Evolutionary conservation across 2,888 invertebrate genomes (phyloP), one percentile per base, ranked within the genome.

Genomic region (Oscheius myriophilus): DNA sequence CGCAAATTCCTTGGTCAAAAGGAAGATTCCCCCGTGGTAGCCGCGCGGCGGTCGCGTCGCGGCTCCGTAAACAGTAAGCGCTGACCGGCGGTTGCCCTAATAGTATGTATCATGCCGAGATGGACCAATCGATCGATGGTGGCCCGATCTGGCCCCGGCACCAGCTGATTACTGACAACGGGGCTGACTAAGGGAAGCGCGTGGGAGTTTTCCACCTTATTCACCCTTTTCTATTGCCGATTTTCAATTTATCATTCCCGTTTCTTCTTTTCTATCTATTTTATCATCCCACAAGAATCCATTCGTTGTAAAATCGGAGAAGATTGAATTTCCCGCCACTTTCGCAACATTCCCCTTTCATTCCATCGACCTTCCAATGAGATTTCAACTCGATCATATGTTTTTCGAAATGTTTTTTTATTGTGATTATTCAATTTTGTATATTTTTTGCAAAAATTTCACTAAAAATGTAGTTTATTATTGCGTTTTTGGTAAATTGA

Each of bases 371-470:
- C n/a, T n/a, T n/a, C n/a, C n/a, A n/a, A n/a, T n/a, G n/a, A n/a
- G n/a, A n/a, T n/a, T n/a, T n/a, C n/a, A n/a, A n/a, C n/a, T n/a
- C n/a, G n/a, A n/a, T n/a, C n/a, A n/a, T n/a, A n/a, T n/a, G n/a
- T n/a, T n/a, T n/a, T n/a, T n/a, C n/a, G n/a, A n/a, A n/a, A n/a
- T n/a, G n/a, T n/a, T n/a, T n/a, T n/a, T n/a, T n/a, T n/a, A n/a
- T n/a, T n/a, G n/a, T n/a, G 49, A 25, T 33, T 49, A 52, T 57
- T 18, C 43, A 11, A n/a, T 26, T 63, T 58, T 58, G 55, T 62
- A 67, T 59, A 49, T 67, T 71, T 65, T 71, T 71, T 71, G 67
- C 58, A 46, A 18, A 46, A 46, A 46, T n/a, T 11, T 66, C 55
- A 61, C 59, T 39, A 7, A 66, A 42, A 45, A 25, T 69, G 54